A percentile compares a stretch with the other conserved stretches of the same genome.
These are phyloP conservation scores for Epicampocera succincta DNA, from an alignment of 2,888 invertebrate species.

Conservation along the genomic window DNA sequence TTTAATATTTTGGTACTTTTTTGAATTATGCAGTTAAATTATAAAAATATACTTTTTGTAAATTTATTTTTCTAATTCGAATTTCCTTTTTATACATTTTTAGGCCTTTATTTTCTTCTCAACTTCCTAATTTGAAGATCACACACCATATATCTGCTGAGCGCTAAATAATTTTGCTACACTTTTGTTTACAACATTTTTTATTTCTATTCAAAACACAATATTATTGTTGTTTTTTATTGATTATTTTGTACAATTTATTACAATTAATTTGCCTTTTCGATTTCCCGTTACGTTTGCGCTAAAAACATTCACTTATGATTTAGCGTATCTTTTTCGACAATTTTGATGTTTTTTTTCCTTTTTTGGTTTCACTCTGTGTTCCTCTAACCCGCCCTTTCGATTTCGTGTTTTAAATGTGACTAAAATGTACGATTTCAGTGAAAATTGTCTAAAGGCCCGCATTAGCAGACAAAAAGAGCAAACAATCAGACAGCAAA, in stretches of 20 bases:
- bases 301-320: not conserved
- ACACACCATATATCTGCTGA: too few relatives aligned
- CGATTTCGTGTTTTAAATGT: conserved; percentile 70
- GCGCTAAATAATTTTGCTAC: too few relatives aligned
- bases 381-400: conserved; percentile 59
- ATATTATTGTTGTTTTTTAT: conserved; percentile 8
- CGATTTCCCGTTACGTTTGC: conserved; percentile 17
- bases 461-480: conserved; percentile 48
- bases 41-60: too few relatives aligned
- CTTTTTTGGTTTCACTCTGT: not conserved
- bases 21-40: too few relatives aligned
- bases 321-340: conserved; percentile 20
- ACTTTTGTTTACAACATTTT: not conserved
- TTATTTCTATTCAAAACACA: not conserved
- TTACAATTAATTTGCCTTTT: conserved; percentile 5
- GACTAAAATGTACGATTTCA: conserved; percentile 71
- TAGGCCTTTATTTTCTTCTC: too few relatives aligned
- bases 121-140: too few relatives aligned
- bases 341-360: conserved; percentile 17
- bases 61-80: too few relatives aligned
- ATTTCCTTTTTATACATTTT: too few relatives aligned
- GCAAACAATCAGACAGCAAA: not conserved
- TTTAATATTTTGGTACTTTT: too few relatives aligned
- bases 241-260: conserved; percentile 17
- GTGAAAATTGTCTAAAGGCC: conserved; percentile 68